phyloP scores from a whole-genome alignment of 2,797 vertebrate species.

The Semotilus atromaculatus region DNA sequence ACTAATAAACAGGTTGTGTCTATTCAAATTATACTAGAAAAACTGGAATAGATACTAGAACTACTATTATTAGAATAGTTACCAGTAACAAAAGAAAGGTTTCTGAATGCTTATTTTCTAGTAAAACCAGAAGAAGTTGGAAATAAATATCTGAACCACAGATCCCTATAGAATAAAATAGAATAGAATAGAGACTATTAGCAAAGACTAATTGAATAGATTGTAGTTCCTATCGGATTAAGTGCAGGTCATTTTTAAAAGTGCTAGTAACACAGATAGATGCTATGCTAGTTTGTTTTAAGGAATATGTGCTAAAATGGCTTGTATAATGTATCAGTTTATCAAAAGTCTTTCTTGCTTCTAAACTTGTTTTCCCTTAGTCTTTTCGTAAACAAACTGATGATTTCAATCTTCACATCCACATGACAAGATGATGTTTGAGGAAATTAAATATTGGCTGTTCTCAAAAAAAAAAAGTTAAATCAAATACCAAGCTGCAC shows the following conservation, averaged over 20 bases:
- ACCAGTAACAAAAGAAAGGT: background rate
- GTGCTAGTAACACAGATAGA: background rate
- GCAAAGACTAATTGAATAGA: background rate
- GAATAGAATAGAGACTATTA: background rate
- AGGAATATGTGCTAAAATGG: background rate
- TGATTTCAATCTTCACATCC: background rate
- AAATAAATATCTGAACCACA: background rate
- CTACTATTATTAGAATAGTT: background rate
- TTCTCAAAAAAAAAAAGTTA: background rate
- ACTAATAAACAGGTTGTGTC: background rate
- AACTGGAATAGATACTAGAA: background rate
- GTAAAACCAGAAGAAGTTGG: background rate
- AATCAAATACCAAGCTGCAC: slow-evolving; percentile 1
- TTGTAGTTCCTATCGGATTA: background rate
- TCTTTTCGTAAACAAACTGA: slow-evolving; percentile 2
- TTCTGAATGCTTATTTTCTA: background rate
- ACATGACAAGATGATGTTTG: background rate
- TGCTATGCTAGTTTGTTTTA: background rate
- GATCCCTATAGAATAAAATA: background rate
- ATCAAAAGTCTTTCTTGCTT: background rate
- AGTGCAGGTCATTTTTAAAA: background rate
- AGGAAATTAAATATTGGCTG: slow-evolving; percentile 34
- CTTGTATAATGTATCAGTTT: background rate
- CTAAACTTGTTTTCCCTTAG: background rate
- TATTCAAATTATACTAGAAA: background rate